Evolutionary conservation across 2,888 invertebrate genomes (phyloP).

Genomic region (Incurvaria masculella): DNA sequence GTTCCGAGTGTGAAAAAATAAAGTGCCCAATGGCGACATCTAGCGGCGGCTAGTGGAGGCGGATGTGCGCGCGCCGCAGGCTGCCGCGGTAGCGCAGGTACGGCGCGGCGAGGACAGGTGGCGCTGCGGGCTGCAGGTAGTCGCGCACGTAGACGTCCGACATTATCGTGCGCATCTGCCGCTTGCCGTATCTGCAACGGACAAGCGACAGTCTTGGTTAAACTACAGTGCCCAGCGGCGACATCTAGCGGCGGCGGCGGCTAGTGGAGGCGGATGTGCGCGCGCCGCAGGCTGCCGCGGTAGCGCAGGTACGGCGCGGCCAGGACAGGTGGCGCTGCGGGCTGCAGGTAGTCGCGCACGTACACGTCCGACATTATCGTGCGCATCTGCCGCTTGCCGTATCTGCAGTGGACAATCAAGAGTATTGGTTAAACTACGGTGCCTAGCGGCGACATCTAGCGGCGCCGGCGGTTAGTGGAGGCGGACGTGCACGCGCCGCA

Average conservation of each 20-base stretch:
- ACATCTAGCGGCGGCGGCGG: too few relatives aligned
- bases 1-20: too few relatives aligned
- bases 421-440: background rate
- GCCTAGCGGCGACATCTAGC: too few relatives aligned
- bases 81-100: background rate
- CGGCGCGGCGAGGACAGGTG: background rate
- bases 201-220: too few relatives aligned
- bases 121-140: background rate
- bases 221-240: too few relatives aligned
- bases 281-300: background rate
- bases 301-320: background rate
- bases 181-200: constrained; percentile 44
- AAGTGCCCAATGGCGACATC: too few relatives aligned
- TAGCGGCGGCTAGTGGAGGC: too few relatives aligned
- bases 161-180: constrained; percentile 35
- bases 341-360: background rate
- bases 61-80: too few relatives aligned
- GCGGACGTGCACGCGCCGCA: too few relatives aligned
- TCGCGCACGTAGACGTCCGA: background rate
- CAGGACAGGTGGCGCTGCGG: background rate
- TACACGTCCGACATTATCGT: constrained; percentile 11
- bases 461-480: too few relatives aligned
- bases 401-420: constrained; percentile 29
- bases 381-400: constrained; percentile 47
- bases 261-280: too few relatives aligned